Base-by-base conservation (phyloP, 2,888 invertebrate genomes). In the Mallateleia sp. region DNA sequence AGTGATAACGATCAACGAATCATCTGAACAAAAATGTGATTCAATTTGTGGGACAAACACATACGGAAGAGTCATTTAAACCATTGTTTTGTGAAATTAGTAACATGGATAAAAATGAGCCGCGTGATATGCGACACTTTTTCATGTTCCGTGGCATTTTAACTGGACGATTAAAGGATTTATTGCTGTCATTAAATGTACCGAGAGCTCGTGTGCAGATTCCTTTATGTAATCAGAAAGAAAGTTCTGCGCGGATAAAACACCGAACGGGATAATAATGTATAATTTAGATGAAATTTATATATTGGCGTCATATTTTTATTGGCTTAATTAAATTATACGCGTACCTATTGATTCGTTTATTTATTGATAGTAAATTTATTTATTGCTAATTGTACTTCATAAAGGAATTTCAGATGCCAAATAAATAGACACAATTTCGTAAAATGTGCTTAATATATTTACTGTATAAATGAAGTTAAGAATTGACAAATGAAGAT, bases 161-260 rank as follows among this genome's bases (percentile, higher is more conserved):
- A 69, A 69, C 25, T 38, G 67, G 56, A 77, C 42, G 56, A 77
- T 66, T 66, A 28, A 25, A 22, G 77, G 77, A 66, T 66, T 77
- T 56, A 66, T 77, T n/a, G 32, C 77, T n/a, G n/a, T 45, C 22
- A 56, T 54, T 77, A 66, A 66, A 66, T 66, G 47, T 56, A 32
- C 66, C 56, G 77, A 28, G 66, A 28, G 66, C 45, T 66, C 77
- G 24, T 54, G 45, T 66, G 77, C 56, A 66, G 45, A 24, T 34
- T 54, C 56, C 45, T 77, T 77, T 77, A 78, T 69, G 66, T 78
- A 78, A 78, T 78, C 38, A 60, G 60, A 78, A 67, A 78, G 69
- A 78, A 78, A 77, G 77, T 77, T 56, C 45, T 56, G 56, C 22
- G 47, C 28, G 56, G 6, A 38, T 22, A 38, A 74, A 52, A 38